Base-by-base conservation (phyloP, 2,888 invertebrate species). In the Pachliopta kotzebuea region DNA sequence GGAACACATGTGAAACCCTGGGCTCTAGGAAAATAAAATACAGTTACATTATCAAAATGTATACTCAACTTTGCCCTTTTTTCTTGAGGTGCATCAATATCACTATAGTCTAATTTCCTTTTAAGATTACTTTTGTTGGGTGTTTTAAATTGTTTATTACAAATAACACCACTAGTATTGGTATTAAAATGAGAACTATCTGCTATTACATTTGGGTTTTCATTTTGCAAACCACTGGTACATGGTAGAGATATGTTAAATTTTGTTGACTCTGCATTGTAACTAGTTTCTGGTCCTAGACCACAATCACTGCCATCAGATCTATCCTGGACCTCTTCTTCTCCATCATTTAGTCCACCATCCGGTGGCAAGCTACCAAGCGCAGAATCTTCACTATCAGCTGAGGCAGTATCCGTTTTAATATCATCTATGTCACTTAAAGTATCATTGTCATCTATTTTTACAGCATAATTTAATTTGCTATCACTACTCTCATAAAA, bases 1-100 rank as follows among this genome's bases (percentile, higher is more conserved):
- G 98, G 98, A 68, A 98, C 97, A 88, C 98, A 97, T 49, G 96
- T 95, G 86, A 97, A 97, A 23, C 97, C 98, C 92, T 98, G 97
- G 62, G 97, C 94, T 77, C 99, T 93, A 2, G 97, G 97, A 88
- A 99, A 99, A 88, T 98, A 99, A 86, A 94, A 99, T 14, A 99
- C 98, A 23, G 97, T 97, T 0, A 99, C 98, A 71, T 95, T 96
- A 74, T 98, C 96, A 83, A 99, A 99, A 71, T 95, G 94, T 69
- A 99, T 97, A 54, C 94, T 94, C 74, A 95, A 95, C 86, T 96
- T 97, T 78, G 94, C 94, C 80, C 95, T 96, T 77, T 95, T 92
- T 68, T 83, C 74, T 24, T 88, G 85, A 7, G 91, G 86, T 71
- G 89, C 91, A 54, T 88, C 88, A 58, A 84, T 86, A 63, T 85